Evolutionary conservation across 2,888 invertebrate species (phyloP), one percentile per base, ranked within the genome.

Genomic region (Drosophila borealis): DNA sequence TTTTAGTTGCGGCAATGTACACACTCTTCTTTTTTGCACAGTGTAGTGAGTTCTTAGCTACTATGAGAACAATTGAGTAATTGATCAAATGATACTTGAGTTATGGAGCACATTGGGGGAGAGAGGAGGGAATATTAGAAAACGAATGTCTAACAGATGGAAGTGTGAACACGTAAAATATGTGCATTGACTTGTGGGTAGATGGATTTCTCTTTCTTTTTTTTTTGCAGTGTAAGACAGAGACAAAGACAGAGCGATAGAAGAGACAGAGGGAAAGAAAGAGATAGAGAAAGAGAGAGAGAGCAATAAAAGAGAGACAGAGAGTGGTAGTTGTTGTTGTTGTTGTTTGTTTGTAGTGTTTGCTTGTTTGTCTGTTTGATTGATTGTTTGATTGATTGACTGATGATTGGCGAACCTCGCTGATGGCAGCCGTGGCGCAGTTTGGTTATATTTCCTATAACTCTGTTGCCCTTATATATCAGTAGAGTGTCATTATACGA

Each of bases 361-460:
- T 56, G 36, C 50, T 64, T 67, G 59, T 41, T 61, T 59, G 48
- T 56, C 55, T 44, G 71, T n/a, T 70, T 48, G 42, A 9, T 63
- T 53, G 44, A 6, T 71, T 53, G 62, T 11, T 62, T 57, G 67
- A 39, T 57, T 57, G 62, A 45, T 71, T 64, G 63, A 63, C 46
- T 55, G 74, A 59, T 74, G 59, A 46, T 54, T 64, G 51, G 87
- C 89, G 86, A 89, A 89, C 89, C 89, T 89, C 87, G 77, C 78
- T 60, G 73, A 51, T 80, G 84, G 78, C 91, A 91, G 89, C 90
- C 90, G 68, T 75, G 63, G 63, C 65, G 82, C 68, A 90, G 88
- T 74, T 85, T 90, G 51, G 91, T 91, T 53, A 91, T 81, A 79
- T 90, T 91, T 88, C 91, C 91, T 90, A 91, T 83, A 64, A 77